These are phyloP conservation scores for Artemia franciscana DNA, from an alignment of 1,140 invertebrate genomes.

Conservation along the genomic window DNA sequence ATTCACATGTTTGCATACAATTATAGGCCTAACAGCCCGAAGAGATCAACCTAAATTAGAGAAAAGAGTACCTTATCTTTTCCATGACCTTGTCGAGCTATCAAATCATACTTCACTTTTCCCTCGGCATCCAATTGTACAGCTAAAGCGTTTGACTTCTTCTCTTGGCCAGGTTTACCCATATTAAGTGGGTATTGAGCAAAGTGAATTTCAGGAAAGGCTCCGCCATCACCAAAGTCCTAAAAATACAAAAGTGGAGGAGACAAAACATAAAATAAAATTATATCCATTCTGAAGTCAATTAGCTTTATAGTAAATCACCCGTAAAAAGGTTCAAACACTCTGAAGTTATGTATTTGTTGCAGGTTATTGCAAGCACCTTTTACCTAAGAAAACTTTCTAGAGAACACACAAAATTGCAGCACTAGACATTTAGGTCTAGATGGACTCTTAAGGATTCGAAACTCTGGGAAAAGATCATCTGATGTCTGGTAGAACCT, in stretches of 20 bases:
- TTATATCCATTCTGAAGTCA: too few species aligned
- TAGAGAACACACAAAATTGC: too few species aligned
- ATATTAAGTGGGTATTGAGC: slow-evolving; percentile 88
- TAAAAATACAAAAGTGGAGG: slow-evolving; percentile 14
- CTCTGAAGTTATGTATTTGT: too few species aligned
- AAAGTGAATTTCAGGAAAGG: slow-evolving; percentile 92
- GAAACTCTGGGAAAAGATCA: too few species aligned
- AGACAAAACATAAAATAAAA: slow-evolving; percentile 9
- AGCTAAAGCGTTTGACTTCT: slow-evolving; percentile 69
- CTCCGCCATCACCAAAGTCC: slow-evolving; percentile 85
- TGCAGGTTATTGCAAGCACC: too few species aligned
- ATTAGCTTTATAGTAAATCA: too few species aligned
- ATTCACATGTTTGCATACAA: too few species aligned
- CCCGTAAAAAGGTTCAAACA: too few species aligned
- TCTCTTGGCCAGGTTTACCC: slow-evolving; percentile 36
- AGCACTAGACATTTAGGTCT: too few species aligned
- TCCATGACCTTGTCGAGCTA: slow-evolving; percentile 78
- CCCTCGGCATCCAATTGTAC: slow-evolving; percentile 78
- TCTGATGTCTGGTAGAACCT: too few species aligned
- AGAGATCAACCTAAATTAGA: background rate
- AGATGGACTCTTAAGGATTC: too few species aligned
- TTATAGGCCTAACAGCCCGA: background rate
- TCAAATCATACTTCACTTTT: slow-evolving; percentile 89
- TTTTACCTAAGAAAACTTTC: too few species aligned
- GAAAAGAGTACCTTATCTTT: slow-evolving; percentile 61